Conservation (phyloP, 1,140 invertebrate genomes). For the Hydropsyche tenuis region DNA sequence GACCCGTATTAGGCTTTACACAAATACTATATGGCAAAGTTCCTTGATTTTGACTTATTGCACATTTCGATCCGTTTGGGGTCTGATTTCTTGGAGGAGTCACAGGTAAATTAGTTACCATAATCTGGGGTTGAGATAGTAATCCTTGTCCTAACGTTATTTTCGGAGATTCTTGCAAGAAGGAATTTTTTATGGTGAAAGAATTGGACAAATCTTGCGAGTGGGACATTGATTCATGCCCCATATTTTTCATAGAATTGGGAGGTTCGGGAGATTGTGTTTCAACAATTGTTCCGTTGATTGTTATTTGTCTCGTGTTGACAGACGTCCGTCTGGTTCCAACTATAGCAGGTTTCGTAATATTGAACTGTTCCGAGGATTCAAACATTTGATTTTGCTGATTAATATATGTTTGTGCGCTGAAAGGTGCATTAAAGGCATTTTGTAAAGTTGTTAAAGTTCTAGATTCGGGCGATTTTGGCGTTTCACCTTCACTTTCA, state of each 20-base stretch:
- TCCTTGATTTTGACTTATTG: constrained; percentile 37
- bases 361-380: constrained; percentile 55
- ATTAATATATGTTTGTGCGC: constrained; percentile 59
- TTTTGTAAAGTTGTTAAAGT: constrained; percentile 61
- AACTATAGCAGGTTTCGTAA: constrained; percentile 59
- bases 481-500: constrained; percentile 73
- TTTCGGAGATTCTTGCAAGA: constrained; percentile 41
- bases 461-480: constrained; percentile 63
- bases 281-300: constrained; percentile 63
- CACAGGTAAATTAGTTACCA: constrained; percentile 60
- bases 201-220: constrained; percentile 31
- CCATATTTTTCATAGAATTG: constrained; percentile 34
- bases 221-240: constrained; percentile 26
- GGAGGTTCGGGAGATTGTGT: constrained; percentile 60
- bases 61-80: constrained; percentile 35
- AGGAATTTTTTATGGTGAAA: constrained; percentile 35
- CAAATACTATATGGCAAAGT: constrained; percentile 60
- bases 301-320: constrained; percentile 62
- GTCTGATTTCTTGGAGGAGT: constrained; percentile 59
- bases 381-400: constrained; percentile 58
- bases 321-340: constrained; percentile 60
- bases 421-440: constrained; percentile 60
- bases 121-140: constrained; percentile 60
- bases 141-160: constrained; percentile 49
- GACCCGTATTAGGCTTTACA: constrained; percentile 58